Evolutionary conservation across 2,797 vertebrate species (phyloP).

Genomic region (Cirrhinus molitorella): DNA sequence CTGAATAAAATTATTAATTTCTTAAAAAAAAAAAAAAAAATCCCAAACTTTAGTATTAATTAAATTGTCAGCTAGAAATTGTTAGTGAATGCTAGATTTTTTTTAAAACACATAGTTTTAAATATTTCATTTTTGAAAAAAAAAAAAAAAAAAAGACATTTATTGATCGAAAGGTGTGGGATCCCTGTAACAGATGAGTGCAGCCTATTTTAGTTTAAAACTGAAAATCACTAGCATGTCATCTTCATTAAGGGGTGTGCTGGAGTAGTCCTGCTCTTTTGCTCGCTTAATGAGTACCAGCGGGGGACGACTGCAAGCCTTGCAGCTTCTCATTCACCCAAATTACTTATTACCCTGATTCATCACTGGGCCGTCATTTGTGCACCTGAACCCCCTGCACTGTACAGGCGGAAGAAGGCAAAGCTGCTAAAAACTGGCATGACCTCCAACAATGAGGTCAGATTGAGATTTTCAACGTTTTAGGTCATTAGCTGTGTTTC

Average conservation of each 20-base stretch:
- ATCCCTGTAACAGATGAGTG: background rate
- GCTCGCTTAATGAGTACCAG: constrained; percentile 69
- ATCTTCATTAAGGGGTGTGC: constrained; percentile 39
- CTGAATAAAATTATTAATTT: background rate
- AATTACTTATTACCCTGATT: constrained; percentile 74
- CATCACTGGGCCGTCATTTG: constrained; percentile 66
- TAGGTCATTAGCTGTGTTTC: constrained; percentile 66
- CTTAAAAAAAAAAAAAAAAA: background rate
- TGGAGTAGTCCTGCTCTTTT: constrained; percentile 59
- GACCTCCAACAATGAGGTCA: constrained; percentile 69
- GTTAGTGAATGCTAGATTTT: too few relatives aligned
- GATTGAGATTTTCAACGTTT: constrained; percentile 65
- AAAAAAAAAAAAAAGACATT: too few relatives aligned
- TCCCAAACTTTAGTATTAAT: background rate
- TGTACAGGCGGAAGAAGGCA: constrained; percentile 59
- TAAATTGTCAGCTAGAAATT: too few relatives aligned
- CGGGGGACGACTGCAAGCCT: constrained; percentile 56
- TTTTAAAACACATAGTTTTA: too few relatives aligned
- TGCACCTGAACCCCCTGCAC: constrained; percentile 62
- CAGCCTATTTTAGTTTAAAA: constrained; percentile 34
- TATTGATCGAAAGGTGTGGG: background rate
- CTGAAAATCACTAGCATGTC: constrained; percentile 32
- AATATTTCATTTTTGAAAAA: too few relatives aligned
- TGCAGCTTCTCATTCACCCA: constrained; percentile 71
- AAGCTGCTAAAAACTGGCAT: constrained; percentile 73